Evolutionary conservation across 1,140 invertebrate species (phyloP).

Genomic region (Platyscapa corneri): DNA sequence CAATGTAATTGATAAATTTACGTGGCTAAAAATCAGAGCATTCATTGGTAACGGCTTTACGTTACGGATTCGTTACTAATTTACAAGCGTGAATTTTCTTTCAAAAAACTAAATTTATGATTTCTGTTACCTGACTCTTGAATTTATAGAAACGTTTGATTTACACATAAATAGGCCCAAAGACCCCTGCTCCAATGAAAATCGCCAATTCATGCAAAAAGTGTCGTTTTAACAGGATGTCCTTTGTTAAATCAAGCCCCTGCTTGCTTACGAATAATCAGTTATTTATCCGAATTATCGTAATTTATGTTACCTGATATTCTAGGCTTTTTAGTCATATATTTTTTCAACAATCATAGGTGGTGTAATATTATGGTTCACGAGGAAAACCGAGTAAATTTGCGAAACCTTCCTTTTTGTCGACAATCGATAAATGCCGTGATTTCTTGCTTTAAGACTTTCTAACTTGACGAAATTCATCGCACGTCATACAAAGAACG

Average conservation of each 20-base stretch:
- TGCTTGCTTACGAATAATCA: slow-evolving; percentile 41
- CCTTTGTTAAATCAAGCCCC: slow-evolving; percentile 39
- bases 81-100: neutral
- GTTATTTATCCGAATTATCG: slow-evolving; percentile 6
- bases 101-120: neutral
- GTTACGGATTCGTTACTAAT: neutral
- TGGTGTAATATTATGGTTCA: neutral
- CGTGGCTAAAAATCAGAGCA: too few relatives aligned
- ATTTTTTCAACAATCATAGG: neutral
- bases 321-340: neutral
- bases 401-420: neutral
- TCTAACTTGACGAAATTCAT: neutral
- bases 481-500: too few relatives aligned
- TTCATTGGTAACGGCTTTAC: too few relatives aligned
- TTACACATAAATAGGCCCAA: neutral
- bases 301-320: neutral
- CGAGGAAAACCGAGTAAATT: neutral
- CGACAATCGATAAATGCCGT: neutral
- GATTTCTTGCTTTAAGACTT: neutral
- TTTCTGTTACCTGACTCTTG: neutral
- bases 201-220: slow-evolving; percentile 20
- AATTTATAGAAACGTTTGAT: neutral
- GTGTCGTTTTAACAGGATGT: slow-evolving; percentile 7
- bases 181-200: neutral
- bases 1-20: too few relatives aligned